Percentiles rank a stretch among this genome's conserved stretches.
Conservation (phyloP, 2,113 vertebrate species). For the Salvelinus namaycush region DNA sequence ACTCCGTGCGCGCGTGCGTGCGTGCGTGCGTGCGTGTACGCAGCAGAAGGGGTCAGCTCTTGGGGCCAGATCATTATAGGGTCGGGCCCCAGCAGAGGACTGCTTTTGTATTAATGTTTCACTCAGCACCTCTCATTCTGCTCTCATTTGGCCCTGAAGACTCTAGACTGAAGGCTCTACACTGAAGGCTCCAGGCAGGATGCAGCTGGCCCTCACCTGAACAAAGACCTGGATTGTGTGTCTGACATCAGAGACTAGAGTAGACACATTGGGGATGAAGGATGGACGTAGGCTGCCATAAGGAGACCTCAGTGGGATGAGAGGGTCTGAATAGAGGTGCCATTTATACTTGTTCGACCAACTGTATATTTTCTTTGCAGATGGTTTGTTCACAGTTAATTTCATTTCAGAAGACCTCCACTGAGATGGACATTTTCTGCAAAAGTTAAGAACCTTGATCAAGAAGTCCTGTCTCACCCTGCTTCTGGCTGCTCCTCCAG, state of each 20-base stretch:
- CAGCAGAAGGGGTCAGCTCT: neutral
- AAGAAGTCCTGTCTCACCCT: conserved; percentile 60
- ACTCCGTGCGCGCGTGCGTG: neutral
- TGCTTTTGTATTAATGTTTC: conserved; percentile 43
- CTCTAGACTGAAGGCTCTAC: conserved; percentile 6
- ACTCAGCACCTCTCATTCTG: conserved; percentile 30
- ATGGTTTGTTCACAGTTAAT: too few relatives aligned
- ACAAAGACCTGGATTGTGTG: conserved; percentile 40
- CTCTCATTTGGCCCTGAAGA: conserved; percentile 4
- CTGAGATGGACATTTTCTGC: too few relatives aligned
- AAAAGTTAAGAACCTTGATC: too few relatives aligned
- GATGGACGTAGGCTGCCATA: neutral
- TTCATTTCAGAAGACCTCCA: too few relatives aligned
- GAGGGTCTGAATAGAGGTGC: too few relatives aligned
- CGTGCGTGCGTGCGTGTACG: neutral
- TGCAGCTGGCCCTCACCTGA: conserved; percentile 21
- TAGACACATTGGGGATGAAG: neutral
- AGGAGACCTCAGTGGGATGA: too few relatives aligned
- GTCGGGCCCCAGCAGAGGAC: neutral
- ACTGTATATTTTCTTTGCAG: too few relatives aligned
- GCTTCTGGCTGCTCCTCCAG: conserved; percentile 61
- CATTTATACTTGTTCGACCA: too few relatives aligned
- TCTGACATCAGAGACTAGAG: conserved; percentile 14
- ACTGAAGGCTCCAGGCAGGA: neutral
- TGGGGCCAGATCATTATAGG: neutral